Percentiles rank a stretch among this genome's conserved stretches.
Evolutionary conservation across 2,888 invertebrate species (phyloP).

Genomic region (Macaria notata): DNA sequence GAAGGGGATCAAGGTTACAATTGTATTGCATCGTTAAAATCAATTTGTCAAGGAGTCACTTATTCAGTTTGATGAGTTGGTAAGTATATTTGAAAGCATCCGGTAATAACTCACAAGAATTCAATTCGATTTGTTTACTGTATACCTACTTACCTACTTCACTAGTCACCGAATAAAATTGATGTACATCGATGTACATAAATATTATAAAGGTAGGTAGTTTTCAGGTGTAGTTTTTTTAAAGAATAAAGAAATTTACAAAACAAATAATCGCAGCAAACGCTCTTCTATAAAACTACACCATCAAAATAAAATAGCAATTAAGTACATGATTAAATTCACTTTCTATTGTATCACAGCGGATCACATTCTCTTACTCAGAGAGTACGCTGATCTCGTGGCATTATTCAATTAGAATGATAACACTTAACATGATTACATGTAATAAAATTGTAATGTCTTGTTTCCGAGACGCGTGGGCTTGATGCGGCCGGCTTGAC

Average conservation of each 20-base stretch:
- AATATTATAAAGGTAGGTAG: no score
- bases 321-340: background rate
- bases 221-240: no score
- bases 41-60: slow-evolving; percentile 47
- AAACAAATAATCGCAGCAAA: no score
- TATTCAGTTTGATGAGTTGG: slow-evolving; percentile 27
- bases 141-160: no score
- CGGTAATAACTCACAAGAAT: slow-evolving; percentile 28
- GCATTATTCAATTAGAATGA: slow-evolving; percentile 80
- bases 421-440: slow-evolving; percentile 79
- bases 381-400: slow-evolving; percentile 25
- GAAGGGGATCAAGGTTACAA: slow-evolving; percentile 18
- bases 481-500: slow-evolving; percentile 35
- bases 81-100: slow-evolving; percentile 33
- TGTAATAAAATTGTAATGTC: slow-evolving; percentile 79
- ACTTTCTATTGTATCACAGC: background rate
- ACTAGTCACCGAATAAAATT: no score
- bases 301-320: background rate
- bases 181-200: no score
- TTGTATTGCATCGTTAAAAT: slow-evolving; percentile 55
- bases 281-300: no score
- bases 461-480: slow-evolving; percentile 78
- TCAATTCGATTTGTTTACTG: background rate
- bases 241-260: no score
- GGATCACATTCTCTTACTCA: slow-evolving; percentile 1